These are phyloP conservation scores for Erpobdella octoculata DNA, from an alignment of 2,888 invertebrate species.

Conservation along the genomic window DNA sequence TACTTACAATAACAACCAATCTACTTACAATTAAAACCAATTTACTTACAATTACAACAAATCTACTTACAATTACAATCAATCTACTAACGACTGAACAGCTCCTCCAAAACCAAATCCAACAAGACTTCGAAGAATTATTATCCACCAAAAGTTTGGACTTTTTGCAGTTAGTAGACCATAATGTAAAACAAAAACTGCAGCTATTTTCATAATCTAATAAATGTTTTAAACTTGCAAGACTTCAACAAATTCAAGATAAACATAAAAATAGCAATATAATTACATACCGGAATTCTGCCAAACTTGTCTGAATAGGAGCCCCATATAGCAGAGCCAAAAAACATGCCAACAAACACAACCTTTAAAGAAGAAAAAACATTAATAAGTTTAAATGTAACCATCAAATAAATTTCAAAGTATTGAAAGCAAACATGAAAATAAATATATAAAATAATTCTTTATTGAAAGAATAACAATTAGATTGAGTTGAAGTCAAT, in stretches of 20 bases:
- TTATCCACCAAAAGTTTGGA: slow-evolving; percentile 48
- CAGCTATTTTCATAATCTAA: slow-evolving; percentile 44
- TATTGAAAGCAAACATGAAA: too few species aligned
- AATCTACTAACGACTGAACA: slow-evolving; percentile 38
- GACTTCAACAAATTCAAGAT: too few species aligned
- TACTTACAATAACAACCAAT: neutral
- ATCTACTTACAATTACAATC: neutral
- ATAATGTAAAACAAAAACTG: slow-evolving; percentile 46
- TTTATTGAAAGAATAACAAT: neutral
- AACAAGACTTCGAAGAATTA: slow-evolving; percentile 47
- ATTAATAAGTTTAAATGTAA: too few species aligned
- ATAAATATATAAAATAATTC: slow-evolving; percentile 11
- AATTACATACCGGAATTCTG: slow-evolving; percentile 43
- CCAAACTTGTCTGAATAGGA: slow-evolving; percentile 47
- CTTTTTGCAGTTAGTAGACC: slow-evolving; percentile 46
- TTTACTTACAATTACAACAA: neutral
- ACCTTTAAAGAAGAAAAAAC: slow-evolving; percentile 41
- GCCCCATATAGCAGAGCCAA: slow-evolving; percentile 48
- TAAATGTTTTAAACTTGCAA: too few species aligned
- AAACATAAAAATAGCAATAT: too few species aligned
- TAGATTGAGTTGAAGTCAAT: neutral
- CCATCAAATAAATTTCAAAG: too few species aligned
- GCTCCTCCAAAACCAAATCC: slow-evolving; percentile 48
- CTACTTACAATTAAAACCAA: neutral
- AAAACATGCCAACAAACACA: slow-evolving; percentile 50